Base-by-base conservation (phyloP, 2,888 invertebrate genomes). In the Eristalis tenax region DNA sequence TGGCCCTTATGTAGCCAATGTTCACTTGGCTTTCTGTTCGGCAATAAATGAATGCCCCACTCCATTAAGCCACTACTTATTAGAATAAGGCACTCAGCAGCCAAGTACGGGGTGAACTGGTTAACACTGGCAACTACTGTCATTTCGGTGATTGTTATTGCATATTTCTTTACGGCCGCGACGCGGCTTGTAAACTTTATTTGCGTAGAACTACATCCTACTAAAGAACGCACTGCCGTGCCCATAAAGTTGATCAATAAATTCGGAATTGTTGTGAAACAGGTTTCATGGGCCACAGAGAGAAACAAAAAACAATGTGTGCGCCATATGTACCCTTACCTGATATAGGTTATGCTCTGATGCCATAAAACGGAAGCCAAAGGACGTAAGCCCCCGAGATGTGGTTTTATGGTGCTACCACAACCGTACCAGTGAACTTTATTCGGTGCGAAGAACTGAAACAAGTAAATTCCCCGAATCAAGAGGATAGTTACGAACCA, bases 91-190 rank as follows among this genome's bases (percentile, higher is more conserved):
- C 59, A 59, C 59, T 40, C 40, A 32, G 23, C 22, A 66, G 4
- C 18, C 65, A 64, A 40, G 64, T 26, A 23, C 59, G 32, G 57
- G 18, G 59, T 74, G 15, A 80, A 74, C 73, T 56, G 69, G 76
- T 80, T 76, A 26, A 66, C 75, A 69, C 76, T n/a, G 64, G 64
- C 77, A 68, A 73, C 76, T 69, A 56, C 81, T 61, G 69, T 61
- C 81, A 64, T 85, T 85, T 77, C 59, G 71, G 73, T 77, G 81
- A 85, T 85, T 74, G 85, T 85, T 85, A 85, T 81, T 73, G 69
- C 65, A 74, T 68, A 23, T 40, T 81, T 57, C 70, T 86, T 86
- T 78, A 78, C 43, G 78, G 65, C 65, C 61, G 32, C 65, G 61
- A 76, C 73, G 69, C 35, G 50, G 18, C 8, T 50, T 71, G 26